Evolutionary conservation across 2,113 vertebrate species (phyloP), one percentile per base, ranked within the genome.

Genomic region (Oncorhynchus gorbuscha): DNA sequence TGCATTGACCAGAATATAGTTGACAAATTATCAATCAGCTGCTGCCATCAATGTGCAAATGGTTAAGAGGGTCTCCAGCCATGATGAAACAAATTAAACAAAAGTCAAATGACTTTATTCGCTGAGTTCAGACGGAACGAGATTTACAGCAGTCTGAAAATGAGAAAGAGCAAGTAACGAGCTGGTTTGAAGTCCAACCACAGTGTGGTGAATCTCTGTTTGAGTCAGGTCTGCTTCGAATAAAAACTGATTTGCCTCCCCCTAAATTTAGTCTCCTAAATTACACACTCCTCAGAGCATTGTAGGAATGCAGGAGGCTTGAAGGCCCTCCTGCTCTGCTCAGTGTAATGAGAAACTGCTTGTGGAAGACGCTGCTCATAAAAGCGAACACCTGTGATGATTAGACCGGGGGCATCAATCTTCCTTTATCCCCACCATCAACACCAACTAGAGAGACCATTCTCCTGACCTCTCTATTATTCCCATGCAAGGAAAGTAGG

Each of bases 191-290:
- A 93, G 90, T 90, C 86, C 79, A 84, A 93, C 93, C 94, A 87
- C 93, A 94, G 79, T 91, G 92, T 48, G 92, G 93, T 93, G 90
- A 90, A 93, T 94, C 92, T 88, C 85, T 65, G 79, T 91, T 91
- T 88, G 83, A 92, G 86, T 87, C 86, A 85, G 87, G 91, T 93
- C 94, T 94, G 93, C 92, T 94, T 93, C 77, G 79, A 93, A 94
- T 94, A 93, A 94, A 94, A 92, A 89, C 88, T 90, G 91, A 93
- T 92, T 91, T 88, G 77, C 85, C 87, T 85, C 65, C 85, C 81
- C 75, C 84, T 79, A 88, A 92, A 92, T 92, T 90, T 90, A 89
- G 90, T 82, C 88, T 90, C 89, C 88, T 85, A 90, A 94, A 93
- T 93, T 92, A 92, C 89, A 91, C 89, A 89, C 82, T 90, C 84